phyloP scores from a whole-genome alignment of 2,888 invertebrate genomes.

The Drosophila rubida region DNA sequence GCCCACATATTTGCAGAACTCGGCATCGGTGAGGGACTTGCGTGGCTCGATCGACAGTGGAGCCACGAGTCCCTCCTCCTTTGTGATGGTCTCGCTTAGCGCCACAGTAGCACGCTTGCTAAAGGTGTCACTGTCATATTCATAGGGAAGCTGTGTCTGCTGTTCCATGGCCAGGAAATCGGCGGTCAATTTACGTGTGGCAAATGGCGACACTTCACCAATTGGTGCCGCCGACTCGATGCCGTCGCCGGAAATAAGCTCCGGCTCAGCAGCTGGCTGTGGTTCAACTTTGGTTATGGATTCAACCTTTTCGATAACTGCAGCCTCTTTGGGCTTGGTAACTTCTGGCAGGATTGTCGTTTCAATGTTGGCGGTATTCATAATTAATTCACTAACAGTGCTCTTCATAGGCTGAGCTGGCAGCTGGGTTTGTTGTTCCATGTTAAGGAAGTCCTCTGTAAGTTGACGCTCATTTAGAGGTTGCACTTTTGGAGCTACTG shows the following conservation, averaged over 20 bases:
- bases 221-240: constrained; percentile 79
- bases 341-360: constrained; percentile 38
- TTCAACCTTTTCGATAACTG: constrained; percentile 16
- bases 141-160: constrained; percentile 46
- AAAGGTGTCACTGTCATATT: constrained; percentile 51
- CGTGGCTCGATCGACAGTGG: constrained; percentile 75
- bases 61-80: constrained; percentile 57
- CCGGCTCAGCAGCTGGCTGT: constrained; percentile 3
- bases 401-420: constrained; percentile 35
- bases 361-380: constrained; percentile 33
- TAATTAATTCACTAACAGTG: constrained; percentile 38
- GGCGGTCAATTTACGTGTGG: constrained; percentile 62
- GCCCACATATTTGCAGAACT: constrained; percentile 84
- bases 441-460: constrained; percentile 69
- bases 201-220: constrained; percentile 57
- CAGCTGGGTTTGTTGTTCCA: constrained; percentile 69
- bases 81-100: constrained; percentile 37
- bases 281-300: not conserved
- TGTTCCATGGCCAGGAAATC: constrained; percentile 72
- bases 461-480: constrained; percentile 56
- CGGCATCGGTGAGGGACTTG: constrained; percentile 83
- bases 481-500: constrained; percentile 27
- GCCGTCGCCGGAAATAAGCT: constrained; percentile 59
- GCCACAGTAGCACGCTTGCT: constrained; percentile 51
- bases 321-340: constrained; percentile 30